Conservation (phyloP, 2,797 vertebrate genomes). For the Chaetophractus vellerosus region DNA sequence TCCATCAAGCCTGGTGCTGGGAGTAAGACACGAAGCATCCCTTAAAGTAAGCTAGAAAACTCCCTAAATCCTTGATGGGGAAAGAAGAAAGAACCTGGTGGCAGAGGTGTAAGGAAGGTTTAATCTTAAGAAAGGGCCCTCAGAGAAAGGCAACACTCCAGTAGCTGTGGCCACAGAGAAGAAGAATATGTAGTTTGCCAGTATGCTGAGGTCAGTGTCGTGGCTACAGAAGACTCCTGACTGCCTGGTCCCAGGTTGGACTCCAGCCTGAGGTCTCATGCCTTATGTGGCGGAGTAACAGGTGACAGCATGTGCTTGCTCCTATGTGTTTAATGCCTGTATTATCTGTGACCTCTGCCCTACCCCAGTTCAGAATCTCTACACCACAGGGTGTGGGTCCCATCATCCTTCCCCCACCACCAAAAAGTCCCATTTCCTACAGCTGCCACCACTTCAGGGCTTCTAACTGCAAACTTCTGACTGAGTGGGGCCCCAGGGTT, state of each 20-base stretch:
- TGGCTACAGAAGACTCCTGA: background rate
- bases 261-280: background rate
- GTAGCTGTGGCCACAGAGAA: background rate
- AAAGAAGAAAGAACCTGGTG: background rate
- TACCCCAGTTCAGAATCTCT: slow-evolving; percentile 17
- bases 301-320: background rate
- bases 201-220: rapidly evolving
- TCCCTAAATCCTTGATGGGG: background rate
- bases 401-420: background rate
- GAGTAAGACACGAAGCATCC: background rate
- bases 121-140: slow-evolving; percentile 1
- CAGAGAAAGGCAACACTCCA: background rate
- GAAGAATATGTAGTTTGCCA: background rate
- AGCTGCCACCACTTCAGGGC: slow-evolving; percentile 25
- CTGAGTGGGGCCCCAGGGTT: background rate
- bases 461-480: slow-evolving; percentile 1
- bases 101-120: background rate
- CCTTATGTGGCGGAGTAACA: background rate
- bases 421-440: background rate
- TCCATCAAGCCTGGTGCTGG: background rate
- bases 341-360: background rate
- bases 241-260: background rate
- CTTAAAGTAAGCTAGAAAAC: slow-evolving; percentile 1
- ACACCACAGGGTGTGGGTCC: background rate
- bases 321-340: background rate